Conservation (phyloP, 2,797 vertebrate species). For the Pteronotus mesoamericanus region DNA sequence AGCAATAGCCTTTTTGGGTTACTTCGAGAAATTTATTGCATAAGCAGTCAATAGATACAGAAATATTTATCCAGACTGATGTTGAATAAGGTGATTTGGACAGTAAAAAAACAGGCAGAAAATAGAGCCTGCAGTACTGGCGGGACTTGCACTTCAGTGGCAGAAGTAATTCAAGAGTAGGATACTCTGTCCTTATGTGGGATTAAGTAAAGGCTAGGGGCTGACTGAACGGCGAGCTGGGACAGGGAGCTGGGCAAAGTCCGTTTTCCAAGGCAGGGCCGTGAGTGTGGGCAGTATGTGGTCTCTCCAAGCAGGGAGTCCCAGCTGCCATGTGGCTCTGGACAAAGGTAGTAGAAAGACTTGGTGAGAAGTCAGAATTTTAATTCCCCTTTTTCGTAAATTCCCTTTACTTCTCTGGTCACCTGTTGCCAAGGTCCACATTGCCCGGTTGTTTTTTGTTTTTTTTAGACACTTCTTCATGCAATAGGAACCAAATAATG, state of each 20-base stretch:
- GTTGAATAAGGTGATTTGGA: neutral
- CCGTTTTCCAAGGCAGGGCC: neutral
- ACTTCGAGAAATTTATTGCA: neutral
- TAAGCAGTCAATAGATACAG: neutral
- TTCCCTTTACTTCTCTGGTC: neutral
- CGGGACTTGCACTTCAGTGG: neutral
- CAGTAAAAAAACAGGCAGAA: neutral
- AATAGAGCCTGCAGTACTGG: accelerated
- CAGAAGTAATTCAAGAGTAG: neutral
- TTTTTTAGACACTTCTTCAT: neutral
- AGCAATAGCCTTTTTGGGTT: neutral
- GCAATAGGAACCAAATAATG: neutral
- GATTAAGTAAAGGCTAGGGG: neutral
- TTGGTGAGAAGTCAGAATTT: neutral
- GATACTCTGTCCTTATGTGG: neutral
- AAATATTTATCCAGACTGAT: neutral
- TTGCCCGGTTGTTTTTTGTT: neutral
- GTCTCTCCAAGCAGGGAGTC: neutral
- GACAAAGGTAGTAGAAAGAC: neutral
- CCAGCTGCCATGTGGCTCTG: neutral
- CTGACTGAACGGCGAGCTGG: neutral
- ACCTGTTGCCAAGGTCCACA: too few species aligned
- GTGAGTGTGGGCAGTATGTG: neutral
- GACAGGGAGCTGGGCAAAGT: neutral
- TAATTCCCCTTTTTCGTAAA: neutral